Evolutionary conservation across 2,888 invertebrate species (phyloP).

Genomic region (Agonopterix subpropinquella): DNA sequence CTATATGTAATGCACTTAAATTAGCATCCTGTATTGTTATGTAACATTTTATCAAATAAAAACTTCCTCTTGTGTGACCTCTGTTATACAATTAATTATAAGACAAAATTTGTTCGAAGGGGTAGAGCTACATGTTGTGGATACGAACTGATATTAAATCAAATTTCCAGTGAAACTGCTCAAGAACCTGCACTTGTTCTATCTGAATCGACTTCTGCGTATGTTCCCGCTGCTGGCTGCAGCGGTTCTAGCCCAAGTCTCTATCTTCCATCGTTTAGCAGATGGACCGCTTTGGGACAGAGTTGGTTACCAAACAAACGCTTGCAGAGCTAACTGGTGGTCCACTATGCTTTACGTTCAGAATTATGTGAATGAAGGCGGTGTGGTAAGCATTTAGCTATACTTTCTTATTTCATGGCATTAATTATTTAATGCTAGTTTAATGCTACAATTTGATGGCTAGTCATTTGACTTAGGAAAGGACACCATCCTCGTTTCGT

Average conservation of each 20-base stretch:
- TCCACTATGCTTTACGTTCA: constrained; percentile 41
- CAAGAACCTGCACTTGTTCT: constrained; percentile 41
- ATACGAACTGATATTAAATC: no score
- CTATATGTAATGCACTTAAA: no score
- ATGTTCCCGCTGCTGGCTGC: constrained; percentile 43
- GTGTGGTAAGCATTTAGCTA: constrained; percentile 21
- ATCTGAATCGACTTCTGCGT: constrained; percentile 38
- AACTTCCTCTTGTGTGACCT: no score
- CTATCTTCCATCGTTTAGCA: constrained; percentile 26
- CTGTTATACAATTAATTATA: no score
- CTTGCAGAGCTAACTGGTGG: constrained; percentile 45
- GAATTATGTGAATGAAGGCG: constrained; percentile 32
- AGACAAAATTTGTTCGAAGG: no score
- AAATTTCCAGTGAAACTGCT: constrained; percentile 24
- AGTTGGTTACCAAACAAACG: constrained; percentile 18
- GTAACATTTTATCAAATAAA: no score
- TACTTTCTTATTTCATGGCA: neutral
- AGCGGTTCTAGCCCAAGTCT: constrained; percentile 32
- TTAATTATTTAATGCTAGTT: neutral
- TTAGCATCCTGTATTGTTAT: no score
- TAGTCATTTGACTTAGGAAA: no score
- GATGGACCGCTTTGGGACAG: constrained; percentile 37
- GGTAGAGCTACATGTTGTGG: neutral
- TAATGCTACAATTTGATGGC: neutral
- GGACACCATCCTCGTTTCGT: no score